These are phyloP conservation scores for Dendrolimus kikuchii DNA, from an alignment of 1,140 invertebrate species.

Conservation along the genomic window DNA sequence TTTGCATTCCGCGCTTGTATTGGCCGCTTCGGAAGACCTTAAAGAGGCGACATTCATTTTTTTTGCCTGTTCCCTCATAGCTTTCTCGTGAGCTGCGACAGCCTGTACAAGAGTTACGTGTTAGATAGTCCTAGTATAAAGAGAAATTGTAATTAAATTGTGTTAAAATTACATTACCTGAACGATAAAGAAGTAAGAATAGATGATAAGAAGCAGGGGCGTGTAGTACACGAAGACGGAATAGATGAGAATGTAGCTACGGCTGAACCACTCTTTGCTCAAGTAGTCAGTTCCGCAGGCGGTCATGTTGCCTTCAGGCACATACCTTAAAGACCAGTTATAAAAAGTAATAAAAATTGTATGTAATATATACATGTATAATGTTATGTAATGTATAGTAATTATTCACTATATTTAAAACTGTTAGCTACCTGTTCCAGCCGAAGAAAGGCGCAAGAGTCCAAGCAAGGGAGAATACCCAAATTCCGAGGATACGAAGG, in stretches of 20 bases:
- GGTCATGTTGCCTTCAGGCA: constrained; percentile 86
- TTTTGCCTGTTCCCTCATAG: constrained; percentile 81
- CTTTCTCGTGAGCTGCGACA: constrained; percentile 79
- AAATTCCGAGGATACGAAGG: constrained; percentile 79
- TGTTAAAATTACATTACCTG: constrained; percentile 54
- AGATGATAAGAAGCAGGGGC: constrained; percentile 79
- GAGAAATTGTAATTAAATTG: too few species aligned
- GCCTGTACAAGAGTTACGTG: constrained; percentile 52
- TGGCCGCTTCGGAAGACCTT: constrained; percentile 75
- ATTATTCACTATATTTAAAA: too few species aligned
- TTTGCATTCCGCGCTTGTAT: constrained; percentile 76
- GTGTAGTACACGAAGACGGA: constrained; percentile 76
- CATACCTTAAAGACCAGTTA: constrained; percentile 75
- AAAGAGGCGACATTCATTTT: constrained; percentile 82
- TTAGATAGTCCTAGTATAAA: too few species aligned
- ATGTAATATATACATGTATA: too few species aligned
- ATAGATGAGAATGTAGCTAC: constrained; percentile 78
- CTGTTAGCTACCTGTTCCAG: constrained; percentile 74
- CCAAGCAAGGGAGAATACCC: constrained; percentile 80
- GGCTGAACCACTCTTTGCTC: constrained; percentile 75
- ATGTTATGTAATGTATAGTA: too few species aligned
- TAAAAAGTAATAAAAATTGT: too few species aligned
- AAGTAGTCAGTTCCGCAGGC: constrained; percentile 87
- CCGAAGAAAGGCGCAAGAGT: constrained; percentile 79
- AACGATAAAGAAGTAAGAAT: constrained; percentile 82